phyloP scores from a whole-genome alignment of 1,140 invertebrate species.

The Drosophila sucinea region DNA sequence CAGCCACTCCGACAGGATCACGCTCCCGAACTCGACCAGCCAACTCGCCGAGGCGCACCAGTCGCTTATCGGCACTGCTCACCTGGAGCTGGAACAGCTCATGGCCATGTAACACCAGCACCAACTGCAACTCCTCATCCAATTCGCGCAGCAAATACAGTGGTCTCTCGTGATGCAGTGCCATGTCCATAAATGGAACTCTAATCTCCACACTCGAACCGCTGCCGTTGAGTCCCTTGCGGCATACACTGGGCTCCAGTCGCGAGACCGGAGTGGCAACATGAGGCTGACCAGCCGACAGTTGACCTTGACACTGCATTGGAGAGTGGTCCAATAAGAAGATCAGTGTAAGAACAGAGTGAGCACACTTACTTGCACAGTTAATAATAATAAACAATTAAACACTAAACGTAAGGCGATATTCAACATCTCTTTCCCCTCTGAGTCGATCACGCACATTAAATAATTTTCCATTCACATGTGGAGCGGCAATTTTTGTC shows the following conservation, averaged over 20 bases:
- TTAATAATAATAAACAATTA: not conserved
- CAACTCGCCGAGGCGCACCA: slow-evolving; percentile 57
- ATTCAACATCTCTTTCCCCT: not conserved
- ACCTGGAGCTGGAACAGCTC: slow-evolving; percentile 65
- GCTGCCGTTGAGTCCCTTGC: slow-evolving; percentile 44
- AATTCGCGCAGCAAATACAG: slow-evolving; percentile 58
- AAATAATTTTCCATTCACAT: slow-evolving; percentile 26
- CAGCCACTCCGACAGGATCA: slow-evolving; percentile 37
- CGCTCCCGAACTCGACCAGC: slow-evolving; percentile 36
- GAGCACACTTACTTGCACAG: not conserved
- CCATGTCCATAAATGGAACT: slow-evolving; percentile 73
- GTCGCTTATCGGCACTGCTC: slow-evolving; percentile 46
- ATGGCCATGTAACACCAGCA: slow-evolving; percentile 66
- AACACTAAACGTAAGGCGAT: not conserved
- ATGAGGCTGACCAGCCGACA: not conserved
- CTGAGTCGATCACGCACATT: not conserved
- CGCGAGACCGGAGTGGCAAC: not conserved
- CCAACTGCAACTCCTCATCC: slow-evolving; percentile 35
- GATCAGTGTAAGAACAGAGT: not conserved
- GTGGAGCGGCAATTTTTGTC: not conserved
- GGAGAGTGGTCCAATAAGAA: not conserved
- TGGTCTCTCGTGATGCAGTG: slow-evolving; percentile 47
- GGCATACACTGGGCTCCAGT: slow-evolving; percentile 53
- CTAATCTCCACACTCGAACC: slow-evolving; percentile 53
- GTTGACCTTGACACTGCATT: not conserved